phyloP scores from a whole-genome alignment of 2,113 vertebrate genomes.

The Platysteira castanea region DNA sequence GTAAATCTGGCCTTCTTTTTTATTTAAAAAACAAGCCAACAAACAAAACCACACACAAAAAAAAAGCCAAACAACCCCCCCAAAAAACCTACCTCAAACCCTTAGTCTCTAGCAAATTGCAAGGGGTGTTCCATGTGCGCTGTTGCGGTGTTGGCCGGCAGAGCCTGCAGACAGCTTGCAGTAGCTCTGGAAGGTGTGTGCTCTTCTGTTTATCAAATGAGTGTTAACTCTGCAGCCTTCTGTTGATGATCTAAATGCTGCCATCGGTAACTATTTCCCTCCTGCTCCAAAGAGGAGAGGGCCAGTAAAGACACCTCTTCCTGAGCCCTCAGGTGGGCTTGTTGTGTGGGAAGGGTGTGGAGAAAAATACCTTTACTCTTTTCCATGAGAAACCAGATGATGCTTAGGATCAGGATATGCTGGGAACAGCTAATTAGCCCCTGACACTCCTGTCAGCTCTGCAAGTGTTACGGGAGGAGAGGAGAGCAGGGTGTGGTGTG shows the following conservation, averaged over 20 bases:
- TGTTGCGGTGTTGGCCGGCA: background rate
- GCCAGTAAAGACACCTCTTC: background rate
- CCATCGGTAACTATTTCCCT: background rate
- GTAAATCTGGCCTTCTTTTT: background rate
- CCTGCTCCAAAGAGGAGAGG: background rate
- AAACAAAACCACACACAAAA: background rate
- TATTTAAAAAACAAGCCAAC: background rate
- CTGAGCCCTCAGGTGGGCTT: background rate
- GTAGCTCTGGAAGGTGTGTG: conserved; percentile 33
- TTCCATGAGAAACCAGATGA: background rate
- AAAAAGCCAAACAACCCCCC: background rate
- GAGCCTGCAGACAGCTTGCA: conserved; percentile 34
- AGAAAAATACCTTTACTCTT: background rate
- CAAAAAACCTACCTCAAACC: background rate
- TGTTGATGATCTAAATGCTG: conserved; percentile 36
- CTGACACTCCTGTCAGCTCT: background rate
- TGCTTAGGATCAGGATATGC: background rate
- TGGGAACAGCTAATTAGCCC: background rate
- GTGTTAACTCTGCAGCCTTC: conserved; percentile 26
- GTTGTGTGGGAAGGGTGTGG: background rate
- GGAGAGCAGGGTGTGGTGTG: background rate
- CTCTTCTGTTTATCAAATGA: background rate
- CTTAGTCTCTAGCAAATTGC: background rate
- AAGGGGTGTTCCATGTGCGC: background rate
- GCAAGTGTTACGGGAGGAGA: background rate